Conservation (phyloP, 2,113 vertebrate genomes). For the Oncorhynchus gorbuscha region DNA sequence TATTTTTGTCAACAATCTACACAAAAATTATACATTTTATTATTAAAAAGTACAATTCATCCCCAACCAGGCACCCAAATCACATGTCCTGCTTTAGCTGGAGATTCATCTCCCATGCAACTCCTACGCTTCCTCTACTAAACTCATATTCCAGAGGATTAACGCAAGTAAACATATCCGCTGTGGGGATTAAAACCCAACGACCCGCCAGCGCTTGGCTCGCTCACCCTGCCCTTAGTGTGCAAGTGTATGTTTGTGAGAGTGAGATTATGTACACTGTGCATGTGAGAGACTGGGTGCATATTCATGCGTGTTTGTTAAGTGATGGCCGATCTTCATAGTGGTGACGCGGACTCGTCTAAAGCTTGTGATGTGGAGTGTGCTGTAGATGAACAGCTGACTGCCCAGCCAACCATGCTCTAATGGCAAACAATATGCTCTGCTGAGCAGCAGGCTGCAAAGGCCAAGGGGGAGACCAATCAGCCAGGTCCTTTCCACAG, state of each 20-base stretch:
- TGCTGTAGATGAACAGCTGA: neutral
- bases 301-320: neutral
- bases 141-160: conserved; percentile 42
- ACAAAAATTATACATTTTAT: no score
- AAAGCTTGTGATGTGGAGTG: neutral
- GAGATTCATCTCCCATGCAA: no score
- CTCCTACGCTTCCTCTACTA: no score
- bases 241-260: neutral
- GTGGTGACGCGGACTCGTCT: neutral
- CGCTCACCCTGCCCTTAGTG: neutral
- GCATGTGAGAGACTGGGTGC: neutral
- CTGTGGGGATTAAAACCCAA: conserved; percentile 31
- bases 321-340: neutral
- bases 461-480: neutral
- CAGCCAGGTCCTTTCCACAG: no score
- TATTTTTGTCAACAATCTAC: no score
- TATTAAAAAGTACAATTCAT: no score
- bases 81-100: no score
- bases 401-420: neutral
- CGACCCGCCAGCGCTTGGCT: neutral
- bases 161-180: conserved; percentile 38
- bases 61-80: no score
- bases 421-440: neutral
- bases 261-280: no score
- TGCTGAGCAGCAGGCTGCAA: neutral